Conservation (phyloP, 2,888 invertebrate species). For the Agriotes lineatus region DNA sequence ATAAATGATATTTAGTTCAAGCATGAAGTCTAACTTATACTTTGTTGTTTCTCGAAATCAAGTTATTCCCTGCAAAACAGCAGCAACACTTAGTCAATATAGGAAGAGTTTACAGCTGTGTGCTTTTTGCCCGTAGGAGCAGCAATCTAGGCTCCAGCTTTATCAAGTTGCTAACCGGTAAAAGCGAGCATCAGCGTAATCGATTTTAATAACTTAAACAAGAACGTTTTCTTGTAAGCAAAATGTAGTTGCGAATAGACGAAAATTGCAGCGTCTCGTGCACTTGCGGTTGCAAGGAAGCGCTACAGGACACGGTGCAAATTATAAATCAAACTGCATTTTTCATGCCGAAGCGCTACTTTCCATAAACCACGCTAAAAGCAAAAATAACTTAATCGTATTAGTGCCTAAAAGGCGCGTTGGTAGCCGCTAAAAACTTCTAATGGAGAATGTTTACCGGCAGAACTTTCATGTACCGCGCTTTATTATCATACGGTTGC, state of each 20-base stretch:
- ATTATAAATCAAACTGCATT: constrained; percentile 44
- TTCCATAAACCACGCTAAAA: constrained; percentile 44
- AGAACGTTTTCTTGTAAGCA: background rate
- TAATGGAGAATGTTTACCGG: constrained; percentile 42
- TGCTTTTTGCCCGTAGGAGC: too few relatives aligned
- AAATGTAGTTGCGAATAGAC: background rate
- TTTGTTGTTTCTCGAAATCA: too few relatives aligned
- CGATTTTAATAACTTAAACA: background rate
- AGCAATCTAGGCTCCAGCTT: too few relatives aligned
- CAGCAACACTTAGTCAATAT: too few relatives aligned
- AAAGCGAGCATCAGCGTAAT: too few relatives aligned
- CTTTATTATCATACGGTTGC: constrained; percentile 40
- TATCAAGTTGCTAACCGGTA: too few relatives aligned
- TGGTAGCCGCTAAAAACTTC: constrained; percentile 43
- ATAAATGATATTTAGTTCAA: too few relatives aligned
- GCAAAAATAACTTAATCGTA: constrained; percentile 46
- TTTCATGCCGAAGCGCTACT: constrained; percentile 39
- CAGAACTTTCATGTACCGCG: constrained; percentile 41
- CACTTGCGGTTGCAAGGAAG: background rate
- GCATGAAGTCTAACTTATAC: too few relatives aligned
- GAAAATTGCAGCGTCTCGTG: background rate
- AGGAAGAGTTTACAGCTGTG: too few relatives aligned
- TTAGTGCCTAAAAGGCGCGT: constrained; percentile 42
- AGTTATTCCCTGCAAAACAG: too few relatives aligned
- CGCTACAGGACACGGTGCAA: constrained; percentile 3